A percentile compares a stretch with the other conserved stretches of the same genome.
phyloP scores from a whole-genome alignment of 1,140 invertebrate species.

The Thrips palmi region DNA sequence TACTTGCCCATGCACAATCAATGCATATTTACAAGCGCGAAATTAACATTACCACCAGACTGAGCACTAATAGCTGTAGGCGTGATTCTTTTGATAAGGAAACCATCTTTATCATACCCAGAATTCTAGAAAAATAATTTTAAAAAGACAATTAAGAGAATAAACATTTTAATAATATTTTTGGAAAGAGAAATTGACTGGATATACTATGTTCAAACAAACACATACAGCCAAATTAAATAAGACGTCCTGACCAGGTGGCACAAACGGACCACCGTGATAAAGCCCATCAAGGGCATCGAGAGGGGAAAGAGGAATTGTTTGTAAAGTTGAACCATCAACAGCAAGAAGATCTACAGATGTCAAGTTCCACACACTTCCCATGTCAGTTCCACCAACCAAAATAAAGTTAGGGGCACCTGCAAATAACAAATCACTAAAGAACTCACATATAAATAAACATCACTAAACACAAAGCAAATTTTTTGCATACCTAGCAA shows the following conservation, averaged over 20 bases:
- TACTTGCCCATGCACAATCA: constrained; percentile 4
- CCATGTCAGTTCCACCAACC: constrained; percentile 27
- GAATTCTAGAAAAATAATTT: constrained; percentile 18
- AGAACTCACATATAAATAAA: background rate
- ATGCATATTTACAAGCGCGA: too few relatives aligned
- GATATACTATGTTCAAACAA: constrained; percentile 9
- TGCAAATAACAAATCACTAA: constrained; percentile 13
- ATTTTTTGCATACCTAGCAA: constrained; percentile 28
- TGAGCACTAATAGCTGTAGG: constrained; percentile 25
- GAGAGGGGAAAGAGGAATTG: constrained; percentile 22
- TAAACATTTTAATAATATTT: constrained; percentile 4
- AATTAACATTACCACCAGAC: constrained; percentile 19
- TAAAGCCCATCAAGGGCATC: constrained; percentile 23
- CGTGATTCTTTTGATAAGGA: constrained; percentile 25
- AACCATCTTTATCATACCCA: constrained; percentile 22
- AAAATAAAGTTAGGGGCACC: constrained; percentile 28
- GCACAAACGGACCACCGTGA: constrained; percentile 24
- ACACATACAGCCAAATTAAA: constrained; percentile 34
- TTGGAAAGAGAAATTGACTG: too few relatives aligned
- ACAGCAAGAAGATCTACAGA: constrained; percentile 29
- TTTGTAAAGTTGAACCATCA: constrained; percentile 24
- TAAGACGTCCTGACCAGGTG: constrained; percentile 27
- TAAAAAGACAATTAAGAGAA: constrained; percentile 3
- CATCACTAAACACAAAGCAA: constrained; percentile 7
- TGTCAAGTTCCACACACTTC: constrained; percentile 22